phyloP scores from a whole-genome alignment of 2,888 invertebrate species.

The Drosophila koepferae region DNA sequence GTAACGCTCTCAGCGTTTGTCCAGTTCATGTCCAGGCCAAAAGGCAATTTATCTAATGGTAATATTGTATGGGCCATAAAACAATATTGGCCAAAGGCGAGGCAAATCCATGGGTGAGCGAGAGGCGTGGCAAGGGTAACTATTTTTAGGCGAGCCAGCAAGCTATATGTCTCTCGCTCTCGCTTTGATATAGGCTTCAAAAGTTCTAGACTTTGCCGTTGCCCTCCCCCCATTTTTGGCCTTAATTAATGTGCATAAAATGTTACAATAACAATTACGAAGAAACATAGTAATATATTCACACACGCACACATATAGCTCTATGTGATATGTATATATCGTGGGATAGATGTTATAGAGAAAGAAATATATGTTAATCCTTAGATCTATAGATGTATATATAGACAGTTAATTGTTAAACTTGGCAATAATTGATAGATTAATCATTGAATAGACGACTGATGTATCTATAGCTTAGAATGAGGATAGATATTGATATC shows the following conservation, averaged over 20 bases:
- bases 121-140: conserved; percentile 17
- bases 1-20: conserved; percentile 23
- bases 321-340: not conserved
- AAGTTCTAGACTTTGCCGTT: conserved; percentile 4
- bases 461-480: not conserved
- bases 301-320: not conserved
- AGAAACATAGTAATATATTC: not conserved
- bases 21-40: conserved; percentile 59
- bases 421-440: no score
- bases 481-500: not conserved
- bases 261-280: conserved; percentile 3
- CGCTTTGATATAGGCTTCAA: not conserved
- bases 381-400: not conserved
- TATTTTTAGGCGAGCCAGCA: conserved; percentile 63
- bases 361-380: not conserved
- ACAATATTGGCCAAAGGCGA: conserved; percentile 78
- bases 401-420: not conserved
- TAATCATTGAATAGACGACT: not conserved
- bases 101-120: conserved; percentile 31
- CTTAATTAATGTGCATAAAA: conserved; percentile 55
- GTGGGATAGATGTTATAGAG: not conserved
- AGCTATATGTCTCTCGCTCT: not conserved
- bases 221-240: conserved; percentile 17
- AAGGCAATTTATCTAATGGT: conserved; percentile 79
- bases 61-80: conserved; percentile 80